Base-by-base conservation (phyloP, 35 echinoderm and acorn worm species). In the Lytechinus pictus region DNA sequence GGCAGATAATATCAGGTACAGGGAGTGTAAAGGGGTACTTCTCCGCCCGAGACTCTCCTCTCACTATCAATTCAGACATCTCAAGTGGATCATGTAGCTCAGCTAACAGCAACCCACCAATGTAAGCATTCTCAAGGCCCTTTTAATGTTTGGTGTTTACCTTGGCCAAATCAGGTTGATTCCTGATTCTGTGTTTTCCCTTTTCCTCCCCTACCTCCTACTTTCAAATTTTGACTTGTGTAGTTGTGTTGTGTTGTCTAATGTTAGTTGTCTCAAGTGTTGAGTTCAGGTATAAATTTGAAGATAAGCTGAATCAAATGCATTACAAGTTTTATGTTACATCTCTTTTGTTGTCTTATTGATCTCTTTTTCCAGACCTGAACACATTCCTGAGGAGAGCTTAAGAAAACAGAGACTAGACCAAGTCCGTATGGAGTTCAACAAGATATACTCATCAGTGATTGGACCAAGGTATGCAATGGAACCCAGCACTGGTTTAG, bases 21-120 rank as follows among this genome's bases (percentile, higher is more conserved):
- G 96, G 96, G 0, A 97, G 96, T 66, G 94, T 97, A 13, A 97
- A 97, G 95, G 95, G 96, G 94, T 93, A 95, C 56, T 92, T 91
- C 52, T 97, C 96, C 19, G 66, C 96, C 8, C 92, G 95, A 87
- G 95, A 97, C 87, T 97, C 96, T 8, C 96, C 96, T 19, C 55
- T 97, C 13, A 95, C 89, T 27, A 52, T 95, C 54, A 54, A 97
- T 89, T 97, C 96, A 54, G 96, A 97, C 93, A 94, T 97, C n/a
- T 97, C 96, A 8, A 97, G 96, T 95, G 91, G 96, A 52, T 97
- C 96, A 52, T 89, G 89, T 88, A 94, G 96, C 11, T 72, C 91
- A 86, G 91, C 91, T 52, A 86, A 71, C 21, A 96, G 95, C 66
- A 58, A 28, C 29, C 88, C 60, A 14, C 53, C 95, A 13, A 86